These are phyloP conservation scores for Prosopocoilus inquinatus DNA, from an alignment of 2,888 invertebrate species.

Conservation along the genomic window DNA sequence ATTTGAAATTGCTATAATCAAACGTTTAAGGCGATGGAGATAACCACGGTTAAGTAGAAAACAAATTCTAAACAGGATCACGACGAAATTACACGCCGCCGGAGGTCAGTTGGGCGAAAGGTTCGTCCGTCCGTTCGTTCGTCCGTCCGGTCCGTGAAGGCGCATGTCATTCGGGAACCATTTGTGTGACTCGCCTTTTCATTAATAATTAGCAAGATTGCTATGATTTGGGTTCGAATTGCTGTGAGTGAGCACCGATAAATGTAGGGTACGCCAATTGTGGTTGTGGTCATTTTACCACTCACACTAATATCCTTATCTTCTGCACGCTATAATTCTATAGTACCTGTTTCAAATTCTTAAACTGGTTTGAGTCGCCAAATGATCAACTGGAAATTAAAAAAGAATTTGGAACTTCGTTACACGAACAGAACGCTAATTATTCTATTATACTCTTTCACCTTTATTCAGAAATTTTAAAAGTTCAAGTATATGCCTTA, in stretches of 20 bases:
- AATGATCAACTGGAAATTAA: no score
- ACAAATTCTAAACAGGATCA: conserved; percentile 51
- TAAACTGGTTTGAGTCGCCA: no score
- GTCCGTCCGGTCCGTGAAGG: conserved; percentile 34
- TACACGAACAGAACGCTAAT: no score
- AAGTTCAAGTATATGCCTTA: no score
- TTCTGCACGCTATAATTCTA: neutral
- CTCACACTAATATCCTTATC: conserved; percentile 12
- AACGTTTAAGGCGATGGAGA: conserved; percentile 48
- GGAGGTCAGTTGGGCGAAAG: conserved; percentile 21
- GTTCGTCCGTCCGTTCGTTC: conserved; percentile 17
- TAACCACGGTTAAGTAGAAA: conserved; percentile 48
- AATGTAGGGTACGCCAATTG: conserved; percentile 32
- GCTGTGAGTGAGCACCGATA: conserved; percentile 23
- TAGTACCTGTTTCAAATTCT: no score
- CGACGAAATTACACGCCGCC: conserved; percentile 42
- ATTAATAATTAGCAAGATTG: conserved; percentile 61
- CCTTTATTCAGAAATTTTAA: no score
- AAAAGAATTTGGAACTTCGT: no score
- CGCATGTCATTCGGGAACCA: conserved; percentile 48
- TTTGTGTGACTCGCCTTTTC: conserved; percentile 51
- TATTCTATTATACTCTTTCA: no score
- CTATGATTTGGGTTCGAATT: conserved; percentile 51
- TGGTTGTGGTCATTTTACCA: conserved; percentile 23
- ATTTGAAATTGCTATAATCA: conserved; percentile 52